Evolutionary conservation across 35 echinoderm and acorn worm species (phyloP), one percentile per base, ranked within the genome.

Genomic region (Chiridota heheva): DNA sequence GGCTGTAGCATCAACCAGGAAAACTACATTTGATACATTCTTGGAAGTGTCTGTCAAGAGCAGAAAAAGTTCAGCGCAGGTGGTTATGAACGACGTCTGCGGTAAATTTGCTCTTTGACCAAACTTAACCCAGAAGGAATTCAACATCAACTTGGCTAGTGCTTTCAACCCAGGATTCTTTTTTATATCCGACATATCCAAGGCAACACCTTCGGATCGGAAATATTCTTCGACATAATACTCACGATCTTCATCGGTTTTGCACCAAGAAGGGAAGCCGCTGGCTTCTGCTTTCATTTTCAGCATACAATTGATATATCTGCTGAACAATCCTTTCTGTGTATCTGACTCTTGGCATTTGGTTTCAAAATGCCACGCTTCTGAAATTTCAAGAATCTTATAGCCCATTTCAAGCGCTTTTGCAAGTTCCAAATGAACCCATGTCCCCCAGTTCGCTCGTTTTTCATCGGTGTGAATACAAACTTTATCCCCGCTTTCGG

Each of bases 261-360:
- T 7, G 37, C 85, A 83, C 91, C 79, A 93, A 8, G 56, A 32
- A 1, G 91, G 91, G 70, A 72, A 95, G 5, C 85, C 85, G 2
- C 40, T 60, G 5, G 42, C 29, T 74, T 37, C 10, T 81, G 73
- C 7, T 71, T 73, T 5, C 58, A 42, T 69, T 84, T 76, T 76
- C 28, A 46, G 7, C 38, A 76, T 58, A 31, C 42, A n/a, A 29
- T 76, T 31, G 44, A 76, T 34, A 43, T 76, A 76, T 6, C 16
- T 13, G 56, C 42, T 38, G 34, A 76, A 76, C 13, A 76, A 17
- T 7, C 72, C 72, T 31, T 47, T 43, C 24, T 76, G 27, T 2
- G 3, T 51, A 58, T 30, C 82, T 42, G 49, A 26, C 49, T 77
- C 15, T 33, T 45, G 17, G 20, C 20, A 40, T 17, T 49, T 67